Percentiles rank a stretch among this genome's conserved stretches.
Evolutionary conservation across 1,140 invertebrate genomes (phyloP).

Genomic region (Ephestia elutella): DNA sequence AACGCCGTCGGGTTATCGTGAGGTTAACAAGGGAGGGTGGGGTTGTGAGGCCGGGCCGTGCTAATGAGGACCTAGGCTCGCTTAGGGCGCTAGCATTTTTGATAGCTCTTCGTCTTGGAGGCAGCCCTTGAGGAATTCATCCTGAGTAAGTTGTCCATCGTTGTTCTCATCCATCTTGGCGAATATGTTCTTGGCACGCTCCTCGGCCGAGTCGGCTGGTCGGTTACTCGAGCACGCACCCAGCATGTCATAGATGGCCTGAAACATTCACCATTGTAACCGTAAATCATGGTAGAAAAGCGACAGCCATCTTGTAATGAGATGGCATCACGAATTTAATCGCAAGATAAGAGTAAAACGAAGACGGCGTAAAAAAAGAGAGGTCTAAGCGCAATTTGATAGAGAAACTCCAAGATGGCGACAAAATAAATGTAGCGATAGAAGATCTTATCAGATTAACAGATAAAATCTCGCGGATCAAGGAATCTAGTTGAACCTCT

Average conservation of each 20-base stretch:
- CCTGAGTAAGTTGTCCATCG: slow-evolving; percentile 97
- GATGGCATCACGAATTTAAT: too few species aligned
- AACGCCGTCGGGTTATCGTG: slow-evolving; percentile 44
- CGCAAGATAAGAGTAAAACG: too few species aligned
- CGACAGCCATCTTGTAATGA: too few species aligned
- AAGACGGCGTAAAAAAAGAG: too few species aligned
- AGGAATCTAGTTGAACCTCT: background rate
- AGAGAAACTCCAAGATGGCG: too few species aligned
- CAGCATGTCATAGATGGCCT: slow-evolving; percentile 99
- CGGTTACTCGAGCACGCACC: slow-evolving; percentile 95
- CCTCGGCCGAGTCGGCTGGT: slow-evolving; percentile 94
- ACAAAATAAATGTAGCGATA: background rate
- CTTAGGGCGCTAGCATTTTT: slow-evolving; percentile 94
- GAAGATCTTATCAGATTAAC: background rate
- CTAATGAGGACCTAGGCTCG: slow-evolving; percentile 14
- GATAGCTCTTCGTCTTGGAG: slow-evolving; percentile 97
- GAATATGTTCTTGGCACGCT: slow-evolving; percentile 98
- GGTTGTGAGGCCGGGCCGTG: slow-evolving; percentile 30
- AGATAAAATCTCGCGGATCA: background rate
- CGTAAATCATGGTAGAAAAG: too few species aligned
- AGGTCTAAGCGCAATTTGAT: too few species aligned
- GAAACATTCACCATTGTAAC: slow-evolving; percentile 40
- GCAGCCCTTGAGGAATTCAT: slow-evolving; percentile 99
- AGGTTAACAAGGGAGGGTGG: slow-evolving; percentile 34
- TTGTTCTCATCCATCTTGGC: slow-evolving; percentile 99